Percentiles rank a stretch among this genome's conserved stretches.
Conservation (phyloP, 2,797 vertebrate genomes). For the Muscicapa comitata region DNA sequence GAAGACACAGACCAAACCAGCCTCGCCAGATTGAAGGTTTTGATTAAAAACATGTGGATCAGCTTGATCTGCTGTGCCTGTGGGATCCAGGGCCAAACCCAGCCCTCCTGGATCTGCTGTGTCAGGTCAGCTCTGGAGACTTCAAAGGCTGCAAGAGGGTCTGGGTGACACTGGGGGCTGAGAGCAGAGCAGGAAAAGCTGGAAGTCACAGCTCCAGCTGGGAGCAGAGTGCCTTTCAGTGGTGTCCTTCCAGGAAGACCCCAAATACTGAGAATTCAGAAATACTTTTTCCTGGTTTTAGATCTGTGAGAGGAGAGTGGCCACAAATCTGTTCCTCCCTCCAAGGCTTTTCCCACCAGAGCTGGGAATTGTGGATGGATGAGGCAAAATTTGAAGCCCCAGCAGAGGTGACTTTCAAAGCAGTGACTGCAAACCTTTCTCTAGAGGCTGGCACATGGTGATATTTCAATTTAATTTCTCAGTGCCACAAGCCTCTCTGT, state of each 20-base stretch:
- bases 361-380: background rate
- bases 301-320: rapidly evolving
- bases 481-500: background rate
- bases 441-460: background rate
- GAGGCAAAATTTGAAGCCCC: background rate
- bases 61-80: background rate
- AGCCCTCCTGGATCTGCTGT: background rate
- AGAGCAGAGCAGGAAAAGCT: background rate
- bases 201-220: background rate
- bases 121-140: background rate
- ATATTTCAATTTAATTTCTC: background rate
- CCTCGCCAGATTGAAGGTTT: background rate
- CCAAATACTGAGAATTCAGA: background rate
- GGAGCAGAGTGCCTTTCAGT: background rate
- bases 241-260: background rate
- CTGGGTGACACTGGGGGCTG: background rate
- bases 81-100: background rate
- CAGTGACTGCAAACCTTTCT: background rate
- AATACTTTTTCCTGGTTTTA: background rate
- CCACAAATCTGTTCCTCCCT: background rate
- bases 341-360: background rate
- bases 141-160: background rate
- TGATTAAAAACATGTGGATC: constrained; percentile 22
- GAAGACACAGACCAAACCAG: background rate
- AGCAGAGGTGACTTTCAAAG: background rate